Evolutionary conservation across 2,113 vertebrate genomes (phyloP).

Genomic region (Mustelus asterias): DNA sequence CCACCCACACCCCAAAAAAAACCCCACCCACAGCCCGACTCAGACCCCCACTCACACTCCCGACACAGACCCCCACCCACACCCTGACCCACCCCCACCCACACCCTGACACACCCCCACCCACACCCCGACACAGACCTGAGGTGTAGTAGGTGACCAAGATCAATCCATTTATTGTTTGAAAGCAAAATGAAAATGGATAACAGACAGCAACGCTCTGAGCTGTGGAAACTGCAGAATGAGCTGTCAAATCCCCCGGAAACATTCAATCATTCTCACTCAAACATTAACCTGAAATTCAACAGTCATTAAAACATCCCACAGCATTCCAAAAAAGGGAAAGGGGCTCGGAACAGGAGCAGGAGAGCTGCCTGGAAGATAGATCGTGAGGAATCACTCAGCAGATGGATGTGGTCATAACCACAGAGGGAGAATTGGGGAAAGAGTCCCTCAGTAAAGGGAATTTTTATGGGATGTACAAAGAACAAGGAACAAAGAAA

Average conservation of each 20-base stretch:
- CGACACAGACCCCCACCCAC: neutral
- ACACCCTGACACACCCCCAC: neutral
- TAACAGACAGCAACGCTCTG: neutral
- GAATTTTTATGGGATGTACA: no score
- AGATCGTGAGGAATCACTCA: no score
- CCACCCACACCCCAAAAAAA: neutral
- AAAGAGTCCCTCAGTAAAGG: neutral
- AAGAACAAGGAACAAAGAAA: no score
- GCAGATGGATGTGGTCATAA: no score
- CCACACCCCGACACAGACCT: neutral
- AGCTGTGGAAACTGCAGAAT: neutral
- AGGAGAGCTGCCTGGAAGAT: neutral
- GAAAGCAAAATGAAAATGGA: no score
- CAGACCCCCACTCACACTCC: neutral
- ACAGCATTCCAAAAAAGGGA: neutral
- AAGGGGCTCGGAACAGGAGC: neutral
- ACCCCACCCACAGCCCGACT: no score
- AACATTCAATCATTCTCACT: neutral
- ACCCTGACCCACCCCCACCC: neutral
- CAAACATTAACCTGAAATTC: neutral
- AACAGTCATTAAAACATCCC: neutral
- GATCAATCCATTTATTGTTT: neutral
- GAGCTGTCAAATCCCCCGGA: neutral
- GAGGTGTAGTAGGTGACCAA: neutral
- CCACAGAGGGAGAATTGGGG: no score